Base-by-base conservation (phyloP, 2,113 vertebrate genomes). In the Eptesicus fuscus region DNA sequence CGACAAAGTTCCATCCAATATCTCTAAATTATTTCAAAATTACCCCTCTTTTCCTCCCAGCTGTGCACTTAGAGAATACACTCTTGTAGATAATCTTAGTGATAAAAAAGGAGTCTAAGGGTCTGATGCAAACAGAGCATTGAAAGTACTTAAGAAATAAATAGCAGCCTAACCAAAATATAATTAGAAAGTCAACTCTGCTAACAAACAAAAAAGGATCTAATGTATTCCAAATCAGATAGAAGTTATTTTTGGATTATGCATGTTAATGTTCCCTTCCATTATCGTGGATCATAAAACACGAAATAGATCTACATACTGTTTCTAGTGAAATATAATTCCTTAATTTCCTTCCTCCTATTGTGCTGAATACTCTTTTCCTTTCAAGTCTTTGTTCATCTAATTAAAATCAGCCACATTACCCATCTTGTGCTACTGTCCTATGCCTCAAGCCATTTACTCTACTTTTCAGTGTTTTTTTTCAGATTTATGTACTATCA, bases 231-330 rank as follows among this genome's bases (percentile, higher is more conserved):
- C 12, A 70, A 70, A 67, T 42, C 82, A 95, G 85, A 83, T 16
- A 79, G 63, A 83, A 90, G 78, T 93, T 95, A 94, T 83, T 97
- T 97, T 97, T 80, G 63, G 83, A 96, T 95, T 94, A 88, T 88
- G 42, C 40, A 83, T 91, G 82, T 49, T 65, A 5, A 86, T 65
- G 9, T 93, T 94, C 51, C 65, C 42, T 91, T 95, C 89, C 86
- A 80, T 96, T 94, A 94, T 91, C 63, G 91, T 89, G 79, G 61
- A 70, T 96, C 84, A 73, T 94, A 94, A 96, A 94, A 73, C 22
- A 69, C 0, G 0, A 95, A 93, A 35, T 92, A 83, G 65, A 77
- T 80, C 65, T 78, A 49, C 51, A 25, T 65, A 77, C 51, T 86
- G 7, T 83, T 35, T 49, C 40, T 70, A 23, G 51, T 91, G 95